phyloP scores from a whole-genome alignment of 1,140 invertebrate species.

The Nephotettix cincticeps region DNA sequence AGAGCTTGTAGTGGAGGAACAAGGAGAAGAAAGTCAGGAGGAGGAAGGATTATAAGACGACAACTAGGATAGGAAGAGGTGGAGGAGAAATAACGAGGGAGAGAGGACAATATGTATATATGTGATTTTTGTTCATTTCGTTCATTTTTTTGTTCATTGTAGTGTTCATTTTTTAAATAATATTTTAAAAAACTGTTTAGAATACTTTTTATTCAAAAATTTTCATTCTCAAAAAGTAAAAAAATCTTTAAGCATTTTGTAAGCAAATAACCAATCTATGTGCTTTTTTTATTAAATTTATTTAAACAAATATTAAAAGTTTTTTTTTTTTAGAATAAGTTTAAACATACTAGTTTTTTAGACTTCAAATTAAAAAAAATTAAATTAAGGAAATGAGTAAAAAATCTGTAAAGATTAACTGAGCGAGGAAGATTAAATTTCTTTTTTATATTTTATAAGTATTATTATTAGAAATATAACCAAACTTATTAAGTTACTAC shows the following conservation, averaged over 20 bases:
- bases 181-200: not conserved
- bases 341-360: not conserved
- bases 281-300: not conserved
- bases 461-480: not conserved
- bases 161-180: not conserved
- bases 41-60: conserved; percentile 23
- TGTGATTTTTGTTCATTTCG: no score
- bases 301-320: not conserved
- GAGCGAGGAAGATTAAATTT: not conserved
- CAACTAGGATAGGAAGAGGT: not conserved
- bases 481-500: not conserved
- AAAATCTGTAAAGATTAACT: not conserved
- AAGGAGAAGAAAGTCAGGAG: conserved; percentile 17
- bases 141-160: conserved; percentile 3
- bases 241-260: not conserved
- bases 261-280: not conserved
- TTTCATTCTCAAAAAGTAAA: not conserved
- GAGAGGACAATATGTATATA: conserved; percentile 7
- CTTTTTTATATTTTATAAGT: not conserved
- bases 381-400: not conserved
- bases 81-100: conserved; percentile 6
- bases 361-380: not conserved
- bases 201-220: not conserved
- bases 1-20: conserved; percentile 15
- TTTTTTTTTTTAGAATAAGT: not conserved